A percentile compares a stretch with the other conserved stretches of the same genome.
phyloP scores from a whole-genome alignment of 1,140 invertebrate species.

The Amphibalanus amphitrite region DNA sequence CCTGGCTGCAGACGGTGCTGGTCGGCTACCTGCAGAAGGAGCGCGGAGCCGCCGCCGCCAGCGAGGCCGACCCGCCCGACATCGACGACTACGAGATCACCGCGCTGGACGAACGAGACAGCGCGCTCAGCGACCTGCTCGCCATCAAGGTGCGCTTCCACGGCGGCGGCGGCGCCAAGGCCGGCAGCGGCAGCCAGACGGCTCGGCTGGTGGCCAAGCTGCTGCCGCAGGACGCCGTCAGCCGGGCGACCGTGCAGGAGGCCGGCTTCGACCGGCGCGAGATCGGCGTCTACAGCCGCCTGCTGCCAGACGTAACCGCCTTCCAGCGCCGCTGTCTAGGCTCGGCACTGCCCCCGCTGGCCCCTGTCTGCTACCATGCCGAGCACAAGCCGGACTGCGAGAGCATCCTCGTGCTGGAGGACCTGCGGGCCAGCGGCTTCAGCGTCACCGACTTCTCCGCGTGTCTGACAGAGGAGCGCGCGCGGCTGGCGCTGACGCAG shows the following conservation, averaged over 20 bases:
- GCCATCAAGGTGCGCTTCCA: conserved; percentile 36
- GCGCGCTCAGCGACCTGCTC: conserved; percentile 41
- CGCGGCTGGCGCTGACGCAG: conserved; percentile 42
- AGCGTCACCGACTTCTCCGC: conserved; percentile 41
- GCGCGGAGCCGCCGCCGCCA: conserved; percentile 22
- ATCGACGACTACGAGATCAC: conserved; percentile 25
- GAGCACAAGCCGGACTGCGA: conserved; percentile 30
- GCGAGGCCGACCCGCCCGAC: conserved; percentile 29
- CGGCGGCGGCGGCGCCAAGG: conserved; percentile 18
- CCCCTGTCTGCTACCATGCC: conserved; percentile 44
- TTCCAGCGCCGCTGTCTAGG: conserved; percentile 32
- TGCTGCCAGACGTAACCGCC: conserved; percentile 39
- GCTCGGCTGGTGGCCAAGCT: conserved; percentile 50
- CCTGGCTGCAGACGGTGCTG: conserved; percentile 41
- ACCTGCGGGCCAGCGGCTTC: conserved; percentile 35
- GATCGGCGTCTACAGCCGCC: conserved; percentile 58
- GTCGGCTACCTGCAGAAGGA: conserved; percentile 28
- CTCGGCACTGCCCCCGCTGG: conserved; percentile 28
- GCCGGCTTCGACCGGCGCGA: conserved; percentile 62
- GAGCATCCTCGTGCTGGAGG: conserved; percentile 44
- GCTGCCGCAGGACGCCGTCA: conserved; percentile 51
- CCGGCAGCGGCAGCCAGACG: conserved; percentile 18
- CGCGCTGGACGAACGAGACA: conserved; percentile 26
- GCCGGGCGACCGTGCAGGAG: conserved; percentile 53
- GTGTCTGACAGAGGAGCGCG: conserved; percentile 22